These are phyloP conservation scores for Pangasius krempfi DNA, from an alignment of 2,797 vertebrate species.

Conservation along the genomic window DNA sequence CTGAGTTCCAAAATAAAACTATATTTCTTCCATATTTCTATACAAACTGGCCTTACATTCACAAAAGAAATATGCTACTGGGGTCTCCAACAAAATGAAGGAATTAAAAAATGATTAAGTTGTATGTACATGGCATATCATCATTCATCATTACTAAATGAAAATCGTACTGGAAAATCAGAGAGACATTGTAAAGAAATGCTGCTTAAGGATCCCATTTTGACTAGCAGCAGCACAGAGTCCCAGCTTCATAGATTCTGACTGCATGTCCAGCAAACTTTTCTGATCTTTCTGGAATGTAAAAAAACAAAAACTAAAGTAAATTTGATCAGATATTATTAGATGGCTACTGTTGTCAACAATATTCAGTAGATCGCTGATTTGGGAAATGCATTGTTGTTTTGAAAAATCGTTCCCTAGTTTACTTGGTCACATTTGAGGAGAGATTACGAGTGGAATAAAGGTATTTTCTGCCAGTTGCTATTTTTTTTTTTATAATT, in stretches of 20 bases:
- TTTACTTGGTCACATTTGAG: background rate
- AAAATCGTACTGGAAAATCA: background rate
- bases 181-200: background rate
- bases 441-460: background rate
- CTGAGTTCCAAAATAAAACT: background rate
- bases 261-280: background rate
- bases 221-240: background rate
- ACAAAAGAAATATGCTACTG: background rate
- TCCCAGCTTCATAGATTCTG: background rate
- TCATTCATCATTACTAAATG: background rate
- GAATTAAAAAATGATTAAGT: background rate
- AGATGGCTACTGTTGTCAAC: background rate
- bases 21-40: background rate
- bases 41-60: background rate
- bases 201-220: background rate
- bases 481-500: background rate
- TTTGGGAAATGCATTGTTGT: background rate
- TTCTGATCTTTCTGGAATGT: background rate
- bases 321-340: background rate
- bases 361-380: background rate
- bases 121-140: background rate
- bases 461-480: background rate
- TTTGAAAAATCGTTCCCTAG: background rate
- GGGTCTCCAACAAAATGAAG: background rate
- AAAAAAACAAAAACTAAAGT: background rate